Evolutionary conservation across 2,113 vertebrate genomes (phyloP), one percentile per base, ranked within the genome.

Genomic region (Trichechus manatus): DNA sequence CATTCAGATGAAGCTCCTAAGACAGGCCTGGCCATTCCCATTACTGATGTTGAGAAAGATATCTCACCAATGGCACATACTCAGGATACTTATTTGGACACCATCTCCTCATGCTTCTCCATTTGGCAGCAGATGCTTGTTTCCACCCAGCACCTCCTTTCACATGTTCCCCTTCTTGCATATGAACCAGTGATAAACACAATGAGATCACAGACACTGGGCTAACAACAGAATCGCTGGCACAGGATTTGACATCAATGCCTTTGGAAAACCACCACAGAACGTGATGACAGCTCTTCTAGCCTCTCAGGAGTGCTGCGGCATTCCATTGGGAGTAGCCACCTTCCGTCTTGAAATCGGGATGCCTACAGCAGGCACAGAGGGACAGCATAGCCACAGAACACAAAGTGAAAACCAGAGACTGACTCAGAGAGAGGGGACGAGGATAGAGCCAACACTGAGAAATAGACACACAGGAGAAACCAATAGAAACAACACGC

Each of bases 71-170:
- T 5, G 39, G 23, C 42, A 44, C 5, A 20, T 20, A 5, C 0
- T 13, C 47, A 27, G 27, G 47, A 33, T 14, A 5, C 3, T 66
- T 36, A 0, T 14, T 10, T 59, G 33, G 25, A 29, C 11, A 0
- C 0, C 0, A 2, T n/a, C 63, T 47, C 42, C 13, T 27, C 75
- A 0, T 19, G 5, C 39, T 23, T 83, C 27, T 33, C 3, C 0
- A 6, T 68, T 27, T 42, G 50, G 17, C n/a, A 61, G 31, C 23
- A 81, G 22, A 33, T 64, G 5, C 66, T 91, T 4, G 85, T 6
- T 50, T 66, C 44, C 5, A 75, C n/a, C 44, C 85, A 90, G 3
- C 23, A 50, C 70, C 72, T 14, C 39, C 84, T 39, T 20, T 72
- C 23, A 14, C n/a, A 42, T 7, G 5, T 33, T 39, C 61, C 74